These are phyloP conservation scores for Meiosimyza decipiens DNA, from an alignment of 2,888 invertebrate genomes.

Conservation along the genomic window DNA sequence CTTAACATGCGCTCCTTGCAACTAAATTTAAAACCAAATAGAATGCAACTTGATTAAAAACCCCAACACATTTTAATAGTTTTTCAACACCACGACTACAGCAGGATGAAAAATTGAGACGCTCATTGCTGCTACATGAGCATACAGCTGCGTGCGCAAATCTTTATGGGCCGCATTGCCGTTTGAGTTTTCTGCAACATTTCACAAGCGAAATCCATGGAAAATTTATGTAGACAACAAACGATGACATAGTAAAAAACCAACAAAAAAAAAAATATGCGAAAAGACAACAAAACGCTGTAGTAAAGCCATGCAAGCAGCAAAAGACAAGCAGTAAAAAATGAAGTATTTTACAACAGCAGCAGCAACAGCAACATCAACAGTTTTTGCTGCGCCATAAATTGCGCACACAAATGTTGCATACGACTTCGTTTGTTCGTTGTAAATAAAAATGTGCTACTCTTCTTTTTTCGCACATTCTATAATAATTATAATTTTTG, in stretches of 20 bases:
- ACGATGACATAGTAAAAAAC: background rate
- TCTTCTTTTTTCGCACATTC: no score
- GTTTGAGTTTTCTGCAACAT: constrained; percentile 58
- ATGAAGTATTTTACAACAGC: constrained; percentile 6
- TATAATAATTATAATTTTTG: no score
- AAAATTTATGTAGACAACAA: constrained; percentile 27
- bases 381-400: no score
- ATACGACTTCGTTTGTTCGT: no score
- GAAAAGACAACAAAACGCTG: background rate
- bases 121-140: constrained; percentile 37
- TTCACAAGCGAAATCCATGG: constrained; percentile 49
- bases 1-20: no score
- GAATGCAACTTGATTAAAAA: no score
- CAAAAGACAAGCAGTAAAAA: background rate
- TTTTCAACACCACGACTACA: constrained; percentile 28
- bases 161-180: constrained; percentile 60
- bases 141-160: constrained; percentile 52
- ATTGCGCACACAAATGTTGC: no score
- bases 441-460: no score
- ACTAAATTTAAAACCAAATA: no score
- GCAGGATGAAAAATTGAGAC: constrained; percentile 40
- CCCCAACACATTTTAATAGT: constrained; percentile 1
- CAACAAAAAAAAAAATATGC: background rate
- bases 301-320: background rate
- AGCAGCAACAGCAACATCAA: background rate